Conservation (phyloP, 1,140 invertebrate genomes). For the Pygmarrhopalites habei region DNA sequence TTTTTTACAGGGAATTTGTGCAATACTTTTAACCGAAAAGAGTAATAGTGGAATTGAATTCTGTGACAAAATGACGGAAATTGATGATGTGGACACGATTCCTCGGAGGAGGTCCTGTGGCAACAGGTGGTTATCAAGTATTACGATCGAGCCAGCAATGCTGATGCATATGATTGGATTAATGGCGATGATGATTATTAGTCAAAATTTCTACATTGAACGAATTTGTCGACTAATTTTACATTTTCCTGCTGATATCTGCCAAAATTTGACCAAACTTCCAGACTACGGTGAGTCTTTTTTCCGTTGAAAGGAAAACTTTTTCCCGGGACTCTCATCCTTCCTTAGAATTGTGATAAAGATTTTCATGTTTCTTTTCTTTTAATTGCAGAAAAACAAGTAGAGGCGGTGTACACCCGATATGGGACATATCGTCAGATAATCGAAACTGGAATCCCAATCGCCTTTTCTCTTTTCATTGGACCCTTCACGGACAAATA, state of each 20-base stretch:
- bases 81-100: too few species aligned
- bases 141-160: conserved; percentile 21
- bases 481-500: conserved; percentile 26
- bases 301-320: not conserved
- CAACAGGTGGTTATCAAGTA: too few species aligned
- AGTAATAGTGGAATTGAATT: too few species aligned
- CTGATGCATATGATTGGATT: conserved; percentile 29
- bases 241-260: conserved; percentile 9
- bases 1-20: too few species aligned
- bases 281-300: not conserved
- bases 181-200: conserved; percentile 4
- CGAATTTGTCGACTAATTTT: conserved; percentile 21
- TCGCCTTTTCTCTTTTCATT: conserved; percentile 19
- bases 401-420: conserved; percentile 10
- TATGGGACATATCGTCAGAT: conserved; percentile 15
- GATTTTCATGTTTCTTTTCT: not conserved
- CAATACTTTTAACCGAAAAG: too few species aligned
- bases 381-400: conserved; percentile 8
- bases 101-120: too few species aligned
- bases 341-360: not conserved
- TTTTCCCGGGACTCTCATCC: not conserved
- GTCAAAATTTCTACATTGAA: conserved; percentile 33
- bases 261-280: conserved; percentile 9
- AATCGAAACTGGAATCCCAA: conserved; percentile 26
- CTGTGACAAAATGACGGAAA: too few species aligned